A percentile compares a stretch with the other conserved stretches of the same genome.
Conservation (phyloP, 2,888 invertebrate species). For the Tolmerus cingulatus region DNA sequence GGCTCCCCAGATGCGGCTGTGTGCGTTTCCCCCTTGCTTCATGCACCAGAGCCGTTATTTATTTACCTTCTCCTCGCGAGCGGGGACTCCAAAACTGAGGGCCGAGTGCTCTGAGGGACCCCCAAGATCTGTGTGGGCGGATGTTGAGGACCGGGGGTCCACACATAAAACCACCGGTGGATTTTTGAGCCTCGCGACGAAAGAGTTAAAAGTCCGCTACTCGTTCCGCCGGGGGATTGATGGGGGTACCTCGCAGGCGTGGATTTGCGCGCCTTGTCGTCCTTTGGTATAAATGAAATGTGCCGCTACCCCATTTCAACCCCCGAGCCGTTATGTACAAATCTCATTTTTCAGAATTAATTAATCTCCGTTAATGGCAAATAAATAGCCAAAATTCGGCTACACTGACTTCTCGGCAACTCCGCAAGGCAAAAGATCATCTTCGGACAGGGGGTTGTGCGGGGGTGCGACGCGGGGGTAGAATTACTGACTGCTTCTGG, state of each 20-base stretch:
- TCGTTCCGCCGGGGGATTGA: constrained; percentile 3
- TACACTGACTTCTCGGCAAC: constrained; percentile 37
- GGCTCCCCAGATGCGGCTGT: constrained; percentile 2
- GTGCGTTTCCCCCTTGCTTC: neutral
- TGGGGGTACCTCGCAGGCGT: neutral
- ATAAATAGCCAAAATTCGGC: constrained; percentile 46
- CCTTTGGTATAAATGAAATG: constrained; percentile 29
- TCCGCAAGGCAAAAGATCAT: neutral
- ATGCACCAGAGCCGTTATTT: constrained; percentile 25
- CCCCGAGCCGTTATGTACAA: constrained; percentile 10
- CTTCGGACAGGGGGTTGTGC: neutral
- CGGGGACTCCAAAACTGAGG: neutral
- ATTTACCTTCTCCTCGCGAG: constrained; percentile 23
- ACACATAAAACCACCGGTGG: neutral
- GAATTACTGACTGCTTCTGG: constrained; percentile 21
- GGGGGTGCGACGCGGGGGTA: neutral
- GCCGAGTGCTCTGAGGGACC: neutral
- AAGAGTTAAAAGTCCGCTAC: constrained; percentile 42
- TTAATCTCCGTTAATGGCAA: constrained; percentile 49
- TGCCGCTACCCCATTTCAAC: constrained; percentile 17
- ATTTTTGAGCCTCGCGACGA: neutral
- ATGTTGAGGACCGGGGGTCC: constrained; percentile 36
- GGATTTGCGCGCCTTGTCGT: neutral
- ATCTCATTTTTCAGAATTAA: constrained; percentile 49
- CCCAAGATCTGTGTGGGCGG: constrained; percentile 40